These are phyloP conservation scores for Poeciliopsis infans DNA, from an alignment of 2,797 vertebrate species.

Conservation along the genomic window DNA sequence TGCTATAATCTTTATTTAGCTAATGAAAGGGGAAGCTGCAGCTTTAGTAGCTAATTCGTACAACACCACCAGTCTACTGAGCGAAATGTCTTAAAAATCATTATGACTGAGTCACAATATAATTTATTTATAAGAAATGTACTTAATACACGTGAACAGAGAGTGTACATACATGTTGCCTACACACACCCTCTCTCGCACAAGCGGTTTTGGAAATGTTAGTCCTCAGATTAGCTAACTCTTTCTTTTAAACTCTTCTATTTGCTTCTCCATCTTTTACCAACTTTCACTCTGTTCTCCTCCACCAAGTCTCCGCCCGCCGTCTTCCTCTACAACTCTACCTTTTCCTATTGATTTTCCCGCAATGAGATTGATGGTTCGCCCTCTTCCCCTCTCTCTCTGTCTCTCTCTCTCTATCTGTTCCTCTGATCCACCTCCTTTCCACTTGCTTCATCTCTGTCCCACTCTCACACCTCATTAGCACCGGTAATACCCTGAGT, in stretches of 20 bases:
- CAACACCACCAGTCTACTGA: not conserved
- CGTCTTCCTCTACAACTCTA: conserved; percentile 21
- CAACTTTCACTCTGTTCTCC: conserved; percentile 18
- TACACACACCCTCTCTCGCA: not conserved
- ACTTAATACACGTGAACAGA: conserved; percentile 12
- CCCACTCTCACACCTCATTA: conserved; percentile 77
- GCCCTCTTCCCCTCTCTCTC: conserved; percentile 25
- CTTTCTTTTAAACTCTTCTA: conserved; percentile 7
- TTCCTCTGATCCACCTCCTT: conserved; percentile 61
- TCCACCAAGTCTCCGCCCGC: conserved; percentile 25
- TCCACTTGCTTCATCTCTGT: conserved; percentile 63
- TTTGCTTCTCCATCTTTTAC: conserved; percentile 19
- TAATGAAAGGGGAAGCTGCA: not conserved
- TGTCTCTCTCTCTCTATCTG: conserved; percentile 21
- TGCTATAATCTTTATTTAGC: not conserved
- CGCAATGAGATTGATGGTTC: conserved; percentile 51
- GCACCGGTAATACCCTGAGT: conserved; percentile 76
- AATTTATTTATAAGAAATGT: conserved; percentile 19
- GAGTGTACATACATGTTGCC: not conserved
- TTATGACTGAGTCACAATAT: conserved; percentile 32
- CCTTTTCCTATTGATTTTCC: conserved; percentile 38
- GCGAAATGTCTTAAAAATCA: conserved; percentile 37
- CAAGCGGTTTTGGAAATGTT: conserved; percentile 21
- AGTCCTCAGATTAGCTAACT: conserved; percentile 21
- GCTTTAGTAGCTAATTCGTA: not conserved